These are phyloP conservation scores for Diorhabda elongata DNA, from an alignment of 1,140 invertebrate species.

Conservation along the genomic window DNA sequence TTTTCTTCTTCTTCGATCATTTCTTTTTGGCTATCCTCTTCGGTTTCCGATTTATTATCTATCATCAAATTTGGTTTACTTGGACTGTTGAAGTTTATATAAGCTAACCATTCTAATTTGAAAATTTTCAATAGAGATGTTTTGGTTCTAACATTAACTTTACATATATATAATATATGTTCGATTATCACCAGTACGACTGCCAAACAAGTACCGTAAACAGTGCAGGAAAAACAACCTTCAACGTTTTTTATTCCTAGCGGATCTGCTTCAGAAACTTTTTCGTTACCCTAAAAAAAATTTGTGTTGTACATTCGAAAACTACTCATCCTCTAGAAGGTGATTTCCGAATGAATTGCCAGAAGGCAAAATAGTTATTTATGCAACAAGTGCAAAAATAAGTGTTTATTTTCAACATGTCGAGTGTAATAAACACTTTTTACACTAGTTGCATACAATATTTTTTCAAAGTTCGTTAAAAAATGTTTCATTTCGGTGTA, in stretches of 20 bases:
- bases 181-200: slow-evolving; percentile 39
- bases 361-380: too few relatives aligned
- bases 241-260: slow-evolving; percentile 58
- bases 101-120: slow-evolving; percentile 58
- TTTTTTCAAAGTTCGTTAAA: too few relatives aligned
- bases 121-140: slow-evolving; percentile 32
- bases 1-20: background rate
- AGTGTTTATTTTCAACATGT: too few relatives aligned
- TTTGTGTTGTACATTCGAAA: too few relatives aligned
- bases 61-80: slow-evolving; percentile 54
- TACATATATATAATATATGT: slow-evolving; percentile 33
- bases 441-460: too few relatives aligned
- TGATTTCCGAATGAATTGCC: too few relatives aligned
- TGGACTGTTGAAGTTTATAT: slow-evolving; percentile 68
- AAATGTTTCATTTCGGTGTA: too few relatives aligned
- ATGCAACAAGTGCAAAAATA: too few relatives aligned
- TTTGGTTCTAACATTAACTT: slow-evolving; percentile 33
- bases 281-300: slow-evolving; percentile 42
- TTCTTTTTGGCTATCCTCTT: background rate
- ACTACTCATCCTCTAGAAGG: too few relatives aligned
- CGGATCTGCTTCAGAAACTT: slow-evolving; percentile 50
- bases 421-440: too few relatives aligned
- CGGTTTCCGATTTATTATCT: background rate
- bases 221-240: slow-evolving; percentile 56
- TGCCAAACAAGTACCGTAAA: slow-evolving; percentile 38